phyloP scores from a whole-genome alignment of 2,113 vertebrate species.

The Anser cygnoides region DNA sequence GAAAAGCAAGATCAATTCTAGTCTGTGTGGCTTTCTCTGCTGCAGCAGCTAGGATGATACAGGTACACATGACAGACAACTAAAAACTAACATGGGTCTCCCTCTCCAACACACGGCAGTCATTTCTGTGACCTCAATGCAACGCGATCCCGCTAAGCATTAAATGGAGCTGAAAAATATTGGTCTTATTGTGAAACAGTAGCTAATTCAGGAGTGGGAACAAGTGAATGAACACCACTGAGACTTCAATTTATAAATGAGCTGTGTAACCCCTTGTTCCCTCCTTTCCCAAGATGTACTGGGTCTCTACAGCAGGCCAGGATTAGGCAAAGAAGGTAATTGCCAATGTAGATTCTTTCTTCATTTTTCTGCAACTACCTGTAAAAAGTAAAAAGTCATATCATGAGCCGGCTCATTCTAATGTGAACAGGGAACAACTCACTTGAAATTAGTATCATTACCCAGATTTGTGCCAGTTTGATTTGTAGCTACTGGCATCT shows the following conservation, averaged over 20 bases:
- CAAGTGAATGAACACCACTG: not conserved
- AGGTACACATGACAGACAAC: not conserved
- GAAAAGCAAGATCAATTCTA: not conserved
- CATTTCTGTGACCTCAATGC: slow-evolving; percentile 10
- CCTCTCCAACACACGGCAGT: slow-evolving; percentile 6
- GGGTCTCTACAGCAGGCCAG: not conserved
- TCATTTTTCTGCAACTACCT: not conserved
- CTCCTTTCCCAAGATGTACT: not conserved
- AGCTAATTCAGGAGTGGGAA: not conserved
- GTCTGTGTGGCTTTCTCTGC: not conserved
- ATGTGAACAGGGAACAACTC: not conserved
- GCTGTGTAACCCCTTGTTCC: not conserved
- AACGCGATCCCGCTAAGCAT: slow-evolving; percentile 2
- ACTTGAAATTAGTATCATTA: not conserved
- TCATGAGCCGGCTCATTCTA: not conserved
- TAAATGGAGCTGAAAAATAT: slow-evolving; percentile 49
- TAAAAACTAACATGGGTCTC: not conserved
- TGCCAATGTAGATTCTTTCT: not conserved
- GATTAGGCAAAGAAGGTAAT: not conserved
- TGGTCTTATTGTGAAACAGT: not conserved
- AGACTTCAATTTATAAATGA: not conserved
- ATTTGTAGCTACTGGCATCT: not conserved
- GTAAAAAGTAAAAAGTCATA: not conserved
- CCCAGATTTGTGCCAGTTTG: not conserved
- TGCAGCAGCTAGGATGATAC: not conserved